Conservation (phyloP, 2,797 vertebrate species). For the Lepus townsendii region DNA sequence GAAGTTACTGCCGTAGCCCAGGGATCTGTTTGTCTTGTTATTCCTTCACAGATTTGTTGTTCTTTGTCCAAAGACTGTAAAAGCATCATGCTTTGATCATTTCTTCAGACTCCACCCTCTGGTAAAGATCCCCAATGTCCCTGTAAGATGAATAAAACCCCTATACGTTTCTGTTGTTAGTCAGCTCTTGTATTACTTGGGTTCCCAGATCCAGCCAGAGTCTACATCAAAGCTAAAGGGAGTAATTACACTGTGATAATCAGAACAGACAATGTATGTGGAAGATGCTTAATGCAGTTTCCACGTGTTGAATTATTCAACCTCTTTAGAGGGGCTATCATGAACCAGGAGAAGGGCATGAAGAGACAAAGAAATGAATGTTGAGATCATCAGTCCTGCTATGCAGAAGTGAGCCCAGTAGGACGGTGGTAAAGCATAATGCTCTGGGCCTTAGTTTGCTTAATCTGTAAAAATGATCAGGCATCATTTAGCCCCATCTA, state of each 20-base stretch:
- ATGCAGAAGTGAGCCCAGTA: not conserved
- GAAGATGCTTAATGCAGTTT: slow-evolving; percentile 2
- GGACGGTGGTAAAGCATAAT: not conserved
- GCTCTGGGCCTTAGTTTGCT: slow-evolving; percentile 7
- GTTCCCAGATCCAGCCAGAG: too few relatives aligned
- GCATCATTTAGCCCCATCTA: not conserved
- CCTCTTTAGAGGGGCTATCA: not conserved
- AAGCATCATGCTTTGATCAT: too few relatives aligned
- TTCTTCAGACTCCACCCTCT: too few relatives aligned
- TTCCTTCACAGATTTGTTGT: too few relatives aligned
- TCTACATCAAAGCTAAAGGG: too few relatives aligned
- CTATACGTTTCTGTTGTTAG: too few relatives aligned
- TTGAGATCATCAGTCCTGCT: not conserved
- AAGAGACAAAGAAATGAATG: not conserved
- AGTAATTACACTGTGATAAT: not conserved
- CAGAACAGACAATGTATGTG: not conserved
- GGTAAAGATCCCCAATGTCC: too few relatives aligned
- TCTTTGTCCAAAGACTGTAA: too few relatives aligned
- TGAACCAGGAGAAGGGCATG: not conserved
- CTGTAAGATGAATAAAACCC: too few relatives aligned
- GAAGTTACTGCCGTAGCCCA: too few relatives aligned
- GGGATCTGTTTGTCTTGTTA: too few relatives aligned
- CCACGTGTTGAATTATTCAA: not conserved
- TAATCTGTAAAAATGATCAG: not conserved
- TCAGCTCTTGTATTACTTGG: too few relatives aligned